Evolutionary conservation across 1,140 invertebrate species (phyloP).

Genomic region (Drosophila nebulosa): DNA sequence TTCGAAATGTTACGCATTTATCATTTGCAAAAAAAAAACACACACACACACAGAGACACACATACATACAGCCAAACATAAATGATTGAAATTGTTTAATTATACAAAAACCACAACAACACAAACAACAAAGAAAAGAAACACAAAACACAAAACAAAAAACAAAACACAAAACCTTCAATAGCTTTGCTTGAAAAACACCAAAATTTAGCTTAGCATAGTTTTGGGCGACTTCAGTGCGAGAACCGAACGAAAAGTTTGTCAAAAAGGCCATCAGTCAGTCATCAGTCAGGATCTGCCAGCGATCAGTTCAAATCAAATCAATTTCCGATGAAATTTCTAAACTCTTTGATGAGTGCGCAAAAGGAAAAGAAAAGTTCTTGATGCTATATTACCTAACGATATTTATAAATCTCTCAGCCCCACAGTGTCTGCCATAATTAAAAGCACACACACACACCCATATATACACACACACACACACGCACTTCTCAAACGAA

Average conservation of each 20-base stretch:
- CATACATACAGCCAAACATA: neutral
- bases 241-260: too few species aligned
- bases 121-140: neutral
- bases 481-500: too few species aligned
- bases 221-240: neutral
- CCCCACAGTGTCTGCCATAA: neutral
- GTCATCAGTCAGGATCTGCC: too few species aligned
- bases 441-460: neutral
- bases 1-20: slow-evolving; percentile 74
- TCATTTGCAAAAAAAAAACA: slow-evolving; percentile 29
- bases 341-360: neutral
- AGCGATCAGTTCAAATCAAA: too few species aligned
- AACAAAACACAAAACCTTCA: neutral
- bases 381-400: neutral
- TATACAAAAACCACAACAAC: neutral
- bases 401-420: slow-evolving; percentile 41
- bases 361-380: neutral
- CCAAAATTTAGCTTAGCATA: neutral
- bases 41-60: slow-evolving; percentile 10
- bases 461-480: neutral
- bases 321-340: neutral
- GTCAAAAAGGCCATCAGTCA: too few species aligned
- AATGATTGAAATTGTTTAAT: slow-evolving; percentile 26
- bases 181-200: neutral
- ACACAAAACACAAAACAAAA: neutral